phyloP scores from a whole-genome alignment of 2,797 vertebrate species.

The Apodemus agrarius region DNA sequence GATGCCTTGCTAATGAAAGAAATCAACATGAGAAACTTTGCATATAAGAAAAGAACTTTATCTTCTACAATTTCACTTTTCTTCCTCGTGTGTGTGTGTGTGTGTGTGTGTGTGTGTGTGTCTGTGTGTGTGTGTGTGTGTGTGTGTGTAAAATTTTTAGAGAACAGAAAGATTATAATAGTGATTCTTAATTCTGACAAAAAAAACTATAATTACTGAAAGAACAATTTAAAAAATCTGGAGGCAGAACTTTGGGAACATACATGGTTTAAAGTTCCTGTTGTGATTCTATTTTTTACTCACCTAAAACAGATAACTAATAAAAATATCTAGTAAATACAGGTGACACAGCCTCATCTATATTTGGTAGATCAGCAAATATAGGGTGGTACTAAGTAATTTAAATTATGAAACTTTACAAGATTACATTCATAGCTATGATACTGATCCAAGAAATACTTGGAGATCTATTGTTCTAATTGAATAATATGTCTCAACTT shows the following conservation, averaged over 20 bases:
- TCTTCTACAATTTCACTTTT: not conserved
- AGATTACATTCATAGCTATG: not conserved
- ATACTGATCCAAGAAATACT: not conserved
- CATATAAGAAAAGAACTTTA: not conserved
- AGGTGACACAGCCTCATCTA: not conserved
- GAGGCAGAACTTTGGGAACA: not conserved
- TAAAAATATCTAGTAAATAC: constrained; percentile 11
- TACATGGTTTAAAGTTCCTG: not conserved
- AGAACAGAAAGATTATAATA: not conserved
- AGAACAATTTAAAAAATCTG: not conserved
- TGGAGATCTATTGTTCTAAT: constrained; percentile 8
- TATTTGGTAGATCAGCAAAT: constrained; percentile 19
- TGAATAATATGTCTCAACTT: constrained; percentile 8
- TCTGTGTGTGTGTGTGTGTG: not conserved
- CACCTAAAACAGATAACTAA: constrained; percentile 27
- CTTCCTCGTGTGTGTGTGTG: not conserved
- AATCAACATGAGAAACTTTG: not conserved
- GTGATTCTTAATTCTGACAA: not conserved
- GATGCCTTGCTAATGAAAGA: constrained; percentile 47
- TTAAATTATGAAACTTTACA: constrained; percentile 10
- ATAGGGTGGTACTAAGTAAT: not conserved
- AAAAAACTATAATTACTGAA: constrained; percentile 29
- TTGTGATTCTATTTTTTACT: constrained; percentile 29
- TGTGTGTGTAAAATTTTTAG: not conserved
- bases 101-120: not conserved